phyloP scores from a whole-genome alignment of 1,140 invertebrate species.

The Sitobion miscanthi region DNA sequence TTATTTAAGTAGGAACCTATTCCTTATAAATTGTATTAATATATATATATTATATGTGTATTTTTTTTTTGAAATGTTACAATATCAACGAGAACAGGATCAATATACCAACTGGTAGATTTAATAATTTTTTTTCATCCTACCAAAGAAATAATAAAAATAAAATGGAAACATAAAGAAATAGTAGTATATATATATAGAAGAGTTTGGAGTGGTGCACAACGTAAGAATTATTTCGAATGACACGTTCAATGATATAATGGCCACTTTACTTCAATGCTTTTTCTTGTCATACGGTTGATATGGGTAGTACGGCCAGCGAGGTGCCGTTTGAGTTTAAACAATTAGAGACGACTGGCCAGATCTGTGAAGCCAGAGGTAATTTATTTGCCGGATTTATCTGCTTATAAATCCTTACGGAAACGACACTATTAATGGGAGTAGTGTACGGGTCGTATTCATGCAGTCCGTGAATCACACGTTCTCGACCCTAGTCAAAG shows the following conservation, averaged over 20 bases:
- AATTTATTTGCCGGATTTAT: not conserved
- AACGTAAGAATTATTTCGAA: not conserved
- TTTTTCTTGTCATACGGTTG: not conserved
- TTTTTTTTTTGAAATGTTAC: not conserved
- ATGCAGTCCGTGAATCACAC: not conserved
- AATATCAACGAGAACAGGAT: not conserved
- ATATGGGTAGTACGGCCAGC: not conserved
- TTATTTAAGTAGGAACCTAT: not conserved
- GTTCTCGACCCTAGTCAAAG: not conserved
- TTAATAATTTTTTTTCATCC: not conserved
- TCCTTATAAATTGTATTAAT: not conserved
- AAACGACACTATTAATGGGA: not conserved
- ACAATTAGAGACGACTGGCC: not conserved
- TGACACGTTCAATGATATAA: not conserved
- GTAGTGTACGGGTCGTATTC: not conserved
- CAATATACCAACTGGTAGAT: not conserved
- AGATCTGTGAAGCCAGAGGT: not conserved
- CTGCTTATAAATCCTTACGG: constrained; percentile 3
- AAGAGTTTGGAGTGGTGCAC: not conserved
- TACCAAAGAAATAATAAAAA: not conserved
- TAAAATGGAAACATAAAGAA: not conserved
- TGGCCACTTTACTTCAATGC: not conserved
- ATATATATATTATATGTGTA: not conserved
- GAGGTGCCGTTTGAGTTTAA: not conserved
- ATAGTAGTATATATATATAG: not conserved